phyloP scores from a whole-genome alignment of 2,113 vertebrate species.

The Leptodactylus fuscus region DNA sequence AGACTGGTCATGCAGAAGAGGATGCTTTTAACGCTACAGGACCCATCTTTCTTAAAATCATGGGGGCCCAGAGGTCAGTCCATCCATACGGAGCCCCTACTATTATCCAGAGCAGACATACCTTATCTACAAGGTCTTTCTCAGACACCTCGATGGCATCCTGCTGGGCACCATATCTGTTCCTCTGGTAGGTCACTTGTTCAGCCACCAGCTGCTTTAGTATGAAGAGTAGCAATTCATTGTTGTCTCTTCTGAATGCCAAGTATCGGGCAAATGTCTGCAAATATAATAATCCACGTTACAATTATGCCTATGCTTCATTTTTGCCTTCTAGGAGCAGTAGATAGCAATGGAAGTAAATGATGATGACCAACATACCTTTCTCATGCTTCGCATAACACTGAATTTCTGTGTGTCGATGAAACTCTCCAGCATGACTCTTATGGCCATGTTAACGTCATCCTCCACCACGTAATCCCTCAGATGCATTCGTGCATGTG shows the following conservation, averaged over 20 bases:
- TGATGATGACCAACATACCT: slow-evolving; percentile 83
- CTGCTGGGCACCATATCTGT: slow-evolving; percentile 90
- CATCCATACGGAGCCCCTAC: too few relatives aligned
- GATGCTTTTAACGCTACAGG: too few relatives aligned
- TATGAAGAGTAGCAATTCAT: slow-evolving; percentile 94
- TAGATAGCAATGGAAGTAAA: too few relatives aligned
- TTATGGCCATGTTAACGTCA: slow-evolving; percentile 97
- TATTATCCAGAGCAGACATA: too few relatives aligned
- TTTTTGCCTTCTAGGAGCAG: too few relatives aligned
- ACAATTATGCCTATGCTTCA: too few relatives aligned
- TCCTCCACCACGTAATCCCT: slow-evolving; percentile 95
- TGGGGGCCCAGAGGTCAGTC: too few relatives aligned
- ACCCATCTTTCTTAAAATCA: too few relatives aligned
- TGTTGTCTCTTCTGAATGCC: slow-evolving; percentile 94
- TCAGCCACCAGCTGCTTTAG: slow-evolving; percentile 95
- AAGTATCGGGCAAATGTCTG: slow-evolving; percentile 96
- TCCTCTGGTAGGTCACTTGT: slow-evolving; percentile 91
- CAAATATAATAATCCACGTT: neutral
- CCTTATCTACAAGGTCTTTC: slow-evolving; percentile 95
- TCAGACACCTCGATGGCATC: slow-evolving; percentile 89
- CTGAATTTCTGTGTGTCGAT: slow-evolving; percentile 99
- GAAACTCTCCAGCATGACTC: slow-evolving; percentile 98
- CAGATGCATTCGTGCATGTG: slow-evolving; percentile 94
- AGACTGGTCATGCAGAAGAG: too few relatives aligned
- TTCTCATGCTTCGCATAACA: slow-evolving; percentile 95